Evolutionary conservation across 2,888 invertebrate genomes (phyloP).

Genomic region (Artemia sinica): DNA sequence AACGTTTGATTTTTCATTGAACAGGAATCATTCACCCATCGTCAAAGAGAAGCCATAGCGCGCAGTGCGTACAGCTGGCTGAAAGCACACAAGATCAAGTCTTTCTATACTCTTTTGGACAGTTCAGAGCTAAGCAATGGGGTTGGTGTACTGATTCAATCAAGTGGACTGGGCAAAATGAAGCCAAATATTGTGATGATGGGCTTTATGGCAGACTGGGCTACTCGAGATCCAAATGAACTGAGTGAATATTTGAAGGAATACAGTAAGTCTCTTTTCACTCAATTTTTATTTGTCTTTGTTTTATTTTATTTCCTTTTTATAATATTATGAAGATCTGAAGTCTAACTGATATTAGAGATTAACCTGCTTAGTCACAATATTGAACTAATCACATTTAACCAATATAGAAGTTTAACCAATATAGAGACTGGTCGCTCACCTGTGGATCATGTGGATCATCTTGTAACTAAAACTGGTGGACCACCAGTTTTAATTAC

Average conservation of each 20-base stretch:
- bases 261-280: constrained; percentile 53
- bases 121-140: constrained; percentile 34
- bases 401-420: no score
- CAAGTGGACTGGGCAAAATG: constrained; percentile 75
- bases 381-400: no score
- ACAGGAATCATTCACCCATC: constrained; percentile 44
- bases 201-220: constrained; percentile 88
- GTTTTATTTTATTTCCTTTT: not conserved
- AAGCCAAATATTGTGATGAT: constrained; percentile 81
- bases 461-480: no score
- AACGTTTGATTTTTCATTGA: not conserved
- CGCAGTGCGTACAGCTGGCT: constrained; percentile 66
- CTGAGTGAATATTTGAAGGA: constrained; percentile 73
- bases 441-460: no score
- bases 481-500: no score
- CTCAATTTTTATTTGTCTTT: not conserved
- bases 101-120: constrained; percentile 70
- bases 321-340: no score
- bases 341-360: no score
- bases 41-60: constrained; percentile 48
- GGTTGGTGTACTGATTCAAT: constrained; percentile 63
- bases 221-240: constrained; percentile 48
- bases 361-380: no score
- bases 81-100: constrained; percentile 63
- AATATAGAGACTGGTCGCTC: no score